Evolutionary conservation across 1,140 invertebrate genomes (phyloP).

Genomic region (Drosophila neocordata): DNA sequence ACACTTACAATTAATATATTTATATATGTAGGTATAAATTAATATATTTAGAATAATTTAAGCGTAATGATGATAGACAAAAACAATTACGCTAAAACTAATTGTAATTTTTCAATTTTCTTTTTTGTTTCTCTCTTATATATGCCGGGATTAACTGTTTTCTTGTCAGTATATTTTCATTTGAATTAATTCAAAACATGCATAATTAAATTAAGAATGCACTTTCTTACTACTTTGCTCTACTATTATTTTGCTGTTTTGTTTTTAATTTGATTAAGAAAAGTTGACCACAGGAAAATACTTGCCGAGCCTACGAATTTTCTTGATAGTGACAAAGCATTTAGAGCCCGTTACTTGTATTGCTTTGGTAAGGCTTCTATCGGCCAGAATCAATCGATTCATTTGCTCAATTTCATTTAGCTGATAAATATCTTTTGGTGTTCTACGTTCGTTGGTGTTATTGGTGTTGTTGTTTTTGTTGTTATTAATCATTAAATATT

Average conservation of each 20-base stretch:
- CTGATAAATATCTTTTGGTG: slow-evolving; percentile 81
- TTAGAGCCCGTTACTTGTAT: slow-evolving; percentile 81
- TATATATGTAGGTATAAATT: slow-evolving; percentile 36
- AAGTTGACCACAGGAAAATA: slow-evolving; percentile 86
- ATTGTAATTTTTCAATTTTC: slow-evolving; percentile 21
- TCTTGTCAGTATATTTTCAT: slow-evolving; percentile 25
- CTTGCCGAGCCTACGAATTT: slow-evolving; percentile 86
- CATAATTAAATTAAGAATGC: slow-evolving; percentile 21
- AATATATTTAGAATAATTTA: slow-evolving; percentile 65
- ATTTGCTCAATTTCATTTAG: slow-evolving; percentile 81
- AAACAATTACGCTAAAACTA: slow-evolving; percentile 74
- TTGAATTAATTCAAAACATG: slow-evolving; percentile 51
- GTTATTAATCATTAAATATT: slow-evolving; percentile 61
- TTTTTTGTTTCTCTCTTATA: slow-evolving; percentile 62
- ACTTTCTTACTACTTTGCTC: slow-evolving; percentile 22
- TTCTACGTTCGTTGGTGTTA: slow-evolving; percentile 68
- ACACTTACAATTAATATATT: slow-evolving; percentile 48
- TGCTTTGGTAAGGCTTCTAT: slow-evolving; percentile 82
- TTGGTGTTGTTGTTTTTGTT: slow-evolving; percentile 41
- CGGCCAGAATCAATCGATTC: slow-evolving; percentile 79
- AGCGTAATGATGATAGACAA: slow-evolving; percentile 60
- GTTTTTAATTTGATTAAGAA: slow-evolving; percentile 67
- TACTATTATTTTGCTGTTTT: slow-evolving; percentile 36
- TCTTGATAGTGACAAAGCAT: slow-evolving; percentile 83
- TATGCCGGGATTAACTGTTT: slow-evolving; percentile 53